Base-by-base conservation (phyloP, 2,797 vertebrate genomes). In the Steatocranus sp. region DNA sequence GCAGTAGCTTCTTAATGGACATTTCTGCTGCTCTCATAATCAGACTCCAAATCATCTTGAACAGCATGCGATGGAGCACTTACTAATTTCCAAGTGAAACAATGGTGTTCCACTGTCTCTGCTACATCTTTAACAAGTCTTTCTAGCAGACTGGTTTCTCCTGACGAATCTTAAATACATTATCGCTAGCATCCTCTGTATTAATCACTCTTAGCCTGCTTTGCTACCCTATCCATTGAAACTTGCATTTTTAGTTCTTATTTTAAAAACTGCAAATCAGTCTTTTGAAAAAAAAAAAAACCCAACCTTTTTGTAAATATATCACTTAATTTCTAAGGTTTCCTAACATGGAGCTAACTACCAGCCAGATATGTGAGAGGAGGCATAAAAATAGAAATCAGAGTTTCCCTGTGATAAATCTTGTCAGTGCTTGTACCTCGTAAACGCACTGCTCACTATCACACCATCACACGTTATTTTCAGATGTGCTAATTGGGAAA, bases 401-500 rank as follows among this genome's bases (percentile, higher is more conserved):
- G 32, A 83, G 68, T 78, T 80, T 79, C 49, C 81, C 56, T 20
- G 54, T 23, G 54, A 70, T 51, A 76, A 66, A 68, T 78, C 70
- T 10, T 63, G 50, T 43, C 54, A 50, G 41, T 20, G 54, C 73
- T 58, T 18, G 61, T 80, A 49, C 80, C 48, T 86, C n/a, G 66
- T 14, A n/a, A 54, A 70, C 11, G 1, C 79, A n/a, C 3, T 41
- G 36, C 78, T 88, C 82, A 20, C 77, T 81, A 74, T 89, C 81
- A 54, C 85, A 66, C 70, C 43, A 8, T 89, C 75, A 9, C 88
- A 81, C 41, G 23, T 77, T 93, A 92, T 93, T 94, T 92, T 86
- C 80, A 88, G 88, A 94, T 4, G 90, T 90, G 94, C 85, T 94
- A 91, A 95, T 94, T 94, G 82, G 86, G 80, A 78, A 36, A 25